A percentile compares a stretch with the other conserved stretches of the same genome.
phyloP scores from a whole-genome alignment of 2,113 vertebrate genomes.

The Dromiciops gliroides region DNA sequence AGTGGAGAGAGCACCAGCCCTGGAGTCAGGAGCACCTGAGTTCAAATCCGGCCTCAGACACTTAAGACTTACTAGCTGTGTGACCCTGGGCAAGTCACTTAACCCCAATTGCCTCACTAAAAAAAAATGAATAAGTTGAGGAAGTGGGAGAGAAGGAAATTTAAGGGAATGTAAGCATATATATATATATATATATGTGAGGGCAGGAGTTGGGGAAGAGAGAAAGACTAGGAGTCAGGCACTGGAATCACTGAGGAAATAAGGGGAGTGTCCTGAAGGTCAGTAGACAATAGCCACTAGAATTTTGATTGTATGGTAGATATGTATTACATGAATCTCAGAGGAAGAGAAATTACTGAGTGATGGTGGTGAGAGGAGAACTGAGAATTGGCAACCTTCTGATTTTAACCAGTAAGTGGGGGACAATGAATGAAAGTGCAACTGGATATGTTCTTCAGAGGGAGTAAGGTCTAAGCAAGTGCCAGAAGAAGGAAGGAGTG shows the following conservation, averaged over 20 bases:
- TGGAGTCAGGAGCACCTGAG: no score
- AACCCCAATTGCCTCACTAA: no score
- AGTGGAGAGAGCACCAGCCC: no score
- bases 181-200: no score
- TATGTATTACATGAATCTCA: neutral
- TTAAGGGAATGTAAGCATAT: neutral
- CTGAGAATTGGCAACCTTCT: neutral
- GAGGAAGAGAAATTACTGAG: neutral
- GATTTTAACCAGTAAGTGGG: neutral
- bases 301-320: neutral
- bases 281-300: neutral
- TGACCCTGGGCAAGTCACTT: no score
- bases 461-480: neutral
- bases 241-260: neutral
- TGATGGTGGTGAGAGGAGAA: neutral
- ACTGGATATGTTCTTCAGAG: neutral
- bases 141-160: neutral
- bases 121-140: neutral
- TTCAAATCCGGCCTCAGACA: no score
- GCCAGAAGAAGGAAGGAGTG: neutral
- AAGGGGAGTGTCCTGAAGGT: neutral
- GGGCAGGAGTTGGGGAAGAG: no score
- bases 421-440: neutral
- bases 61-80: no score
- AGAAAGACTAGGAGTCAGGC: neutral